phyloP scores from a whole-genome alignment of 2,113 vertebrate genomes.

The Antennarius striatus region DNA sequence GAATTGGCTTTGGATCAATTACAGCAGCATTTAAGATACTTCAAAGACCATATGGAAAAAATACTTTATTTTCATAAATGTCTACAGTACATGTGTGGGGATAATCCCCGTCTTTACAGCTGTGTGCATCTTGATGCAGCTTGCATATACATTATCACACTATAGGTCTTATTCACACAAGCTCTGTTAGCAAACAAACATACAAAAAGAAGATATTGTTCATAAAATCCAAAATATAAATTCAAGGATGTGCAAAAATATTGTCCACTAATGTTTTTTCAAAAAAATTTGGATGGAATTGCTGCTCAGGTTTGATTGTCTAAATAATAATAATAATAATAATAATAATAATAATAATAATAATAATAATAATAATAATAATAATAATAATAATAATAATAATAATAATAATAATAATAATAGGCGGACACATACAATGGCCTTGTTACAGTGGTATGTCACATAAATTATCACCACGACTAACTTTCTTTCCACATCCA shows the following conservation, averaged over 20 bases:
- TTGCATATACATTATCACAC: constrained; percentile 68
- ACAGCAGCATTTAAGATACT: not conserved
- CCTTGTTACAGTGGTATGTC: constrained; percentile 48
- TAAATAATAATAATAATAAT: constrained; percentile 71
- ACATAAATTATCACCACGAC: constrained; percentile 44
- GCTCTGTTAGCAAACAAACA: constrained; percentile 56
- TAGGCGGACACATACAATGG: constrained; percentile 38
- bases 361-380: constrained; percentile 29
- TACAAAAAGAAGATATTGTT: constrained; percentile 33
- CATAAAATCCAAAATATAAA: constrained; percentile 60
- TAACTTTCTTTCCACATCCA: constrained; percentile 17
- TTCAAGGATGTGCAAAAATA: constrained; percentile 68
- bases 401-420: constrained; percentile 37
- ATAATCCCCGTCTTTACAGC: constrained; percentile 49
- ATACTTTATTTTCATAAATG: constrained; percentile 81
- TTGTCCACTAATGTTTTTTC: constrained; percentile 48
- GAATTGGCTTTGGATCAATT: not conserved
- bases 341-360: constrained; percentile 41
- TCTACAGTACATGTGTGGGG: constrained; percentile 71
- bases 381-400: constrained; percentile 1
- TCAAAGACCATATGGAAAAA: constrained; percentile 69
- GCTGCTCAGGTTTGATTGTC: constrained; percentile 77
- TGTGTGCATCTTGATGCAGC: constrained; percentile 57
- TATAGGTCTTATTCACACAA: constrained; percentile 66
- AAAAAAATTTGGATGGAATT: constrained; percentile 57